phyloP scores from a whole-genome alignment of 1,140 invertebrate genomes.

The Drosophila sp. region DNA sequence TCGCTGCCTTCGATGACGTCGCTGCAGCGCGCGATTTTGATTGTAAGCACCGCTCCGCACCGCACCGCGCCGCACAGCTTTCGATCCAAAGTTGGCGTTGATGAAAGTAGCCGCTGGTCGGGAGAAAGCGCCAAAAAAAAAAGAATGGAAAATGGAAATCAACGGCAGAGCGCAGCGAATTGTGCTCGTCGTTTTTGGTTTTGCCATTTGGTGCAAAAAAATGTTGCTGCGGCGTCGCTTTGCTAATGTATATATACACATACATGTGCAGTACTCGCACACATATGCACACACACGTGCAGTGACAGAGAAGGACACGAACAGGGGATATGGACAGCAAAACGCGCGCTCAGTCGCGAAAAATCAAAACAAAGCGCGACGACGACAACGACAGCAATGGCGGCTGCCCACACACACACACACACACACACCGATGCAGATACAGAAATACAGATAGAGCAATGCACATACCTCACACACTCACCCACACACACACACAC shows the following conservation, averaged over 20 bases:
- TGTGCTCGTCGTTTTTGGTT: slow-evolving; percentile 77
- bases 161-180: slow-evolving; percentile 65
- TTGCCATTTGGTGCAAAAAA: slow-evolving; percentile 64
- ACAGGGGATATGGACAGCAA: slow-evolving; percentile 58
- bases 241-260: slow-evolving; percentile 70
- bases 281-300: slow-evolving; percentile 56
- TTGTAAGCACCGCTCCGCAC: slow-evolving; percentile 44
- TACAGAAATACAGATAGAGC: slow-evolving; percentile 7
- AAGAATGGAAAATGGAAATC: slow-evolving; percentile 41
- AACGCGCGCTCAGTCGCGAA: slow-evolving; percentile 79
- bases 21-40: slow-evolving; percentile 70
- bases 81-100: slow-evolving; percentile 47
- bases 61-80: not conserved
- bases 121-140: slow-evolving; percentile 3
- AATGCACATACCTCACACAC: slow-evolving; percentile 40
- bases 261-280: slow-evolving; percentile 47
- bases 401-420: slow-evolving; percentile 23
- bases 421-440: slow-evolving; percentile 17
- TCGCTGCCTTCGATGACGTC: slow-evolving; percentile 54
- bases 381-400: slow-evolving; percentile 58
- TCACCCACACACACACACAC: slow-evolving; percentile 31
- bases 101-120: slow-evolving; percentile 55
- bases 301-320: slow-evolving; percentile 15
- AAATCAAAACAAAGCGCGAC: slow-evolving; percentile 83
- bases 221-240: slow-evolving; percentile 56